Conservation (phyloP, 2,888 invertebrate genomes). For the Parnassius mnemosyne region DNA sequence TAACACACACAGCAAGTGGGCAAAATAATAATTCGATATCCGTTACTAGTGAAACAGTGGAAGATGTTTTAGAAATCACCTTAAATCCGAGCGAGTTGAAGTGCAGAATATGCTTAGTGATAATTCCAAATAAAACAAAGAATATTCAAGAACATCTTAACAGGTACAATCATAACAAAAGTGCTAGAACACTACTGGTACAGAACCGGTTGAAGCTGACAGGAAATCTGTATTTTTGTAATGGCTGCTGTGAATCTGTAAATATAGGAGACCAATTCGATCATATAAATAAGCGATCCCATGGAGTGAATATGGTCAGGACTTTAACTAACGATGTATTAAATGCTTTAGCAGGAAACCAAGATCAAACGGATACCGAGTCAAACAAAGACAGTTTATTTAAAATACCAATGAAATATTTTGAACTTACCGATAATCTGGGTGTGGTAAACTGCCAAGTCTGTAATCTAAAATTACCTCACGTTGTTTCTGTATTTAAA, state of each 20-base stretch:
- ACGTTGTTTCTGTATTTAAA: not conserved
- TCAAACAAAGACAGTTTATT: not conserved
- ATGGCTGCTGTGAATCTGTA: constrained; percentile 1
- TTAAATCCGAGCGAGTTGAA: not conserved
- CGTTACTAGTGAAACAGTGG: no score
- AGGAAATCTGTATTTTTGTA: not conserved
- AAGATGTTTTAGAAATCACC: not conserved
- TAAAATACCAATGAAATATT: not conserved
- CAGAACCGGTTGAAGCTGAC: constrained; percentile 3
- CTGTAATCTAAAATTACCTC: constrained; percentile 9
- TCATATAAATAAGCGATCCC: not conserved
- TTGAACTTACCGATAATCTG: no score
- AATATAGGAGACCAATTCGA: no score
- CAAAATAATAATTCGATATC: not conserved
- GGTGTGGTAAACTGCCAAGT: constrained; percentile 8
- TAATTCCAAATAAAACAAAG: not conserved
- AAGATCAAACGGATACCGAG: not conserved
- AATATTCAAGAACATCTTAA: not conserved
- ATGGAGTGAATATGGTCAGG: not conserved
- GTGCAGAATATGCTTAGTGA: constrained; percentile 3
- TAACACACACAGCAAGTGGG: not conserved
- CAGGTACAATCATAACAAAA: not conserved
- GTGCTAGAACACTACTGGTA: not conserved
- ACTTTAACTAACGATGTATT: not conserved
- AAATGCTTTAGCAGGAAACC: not conserved